Base-by-base conservation (phyloP, 2,797 vertebrate genomes). In the Todus mexicanus region DNA sequence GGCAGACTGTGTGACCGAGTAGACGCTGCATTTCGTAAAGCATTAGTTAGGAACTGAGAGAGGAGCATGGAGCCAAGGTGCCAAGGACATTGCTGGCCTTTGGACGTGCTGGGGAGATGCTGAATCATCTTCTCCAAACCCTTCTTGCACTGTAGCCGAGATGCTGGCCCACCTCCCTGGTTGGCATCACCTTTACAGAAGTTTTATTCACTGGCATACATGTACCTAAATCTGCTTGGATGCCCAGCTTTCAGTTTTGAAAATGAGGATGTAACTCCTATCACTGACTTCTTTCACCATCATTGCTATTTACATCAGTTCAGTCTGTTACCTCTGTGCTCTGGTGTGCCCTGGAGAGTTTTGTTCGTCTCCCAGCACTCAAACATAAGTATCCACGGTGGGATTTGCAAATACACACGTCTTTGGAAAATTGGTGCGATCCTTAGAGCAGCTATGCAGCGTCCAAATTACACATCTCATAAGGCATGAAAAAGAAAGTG, bases 401-500 rank as follows among this genome's bases (percentile, higher is more conserved):
- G 92, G 93, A 76, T 89, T 95, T 95, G 89, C 84, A 89, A 83
- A 89, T 91, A 85, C 72, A 89, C 59, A 22, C 7, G 8, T 93
- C 75, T 93, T 91, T 0, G 7, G 70, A 95, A 94, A 93, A 94
- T 37, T 76, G 79, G 80, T 80, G 70, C 77, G 78, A 75, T 83
- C 64, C 84, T 94, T 82, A 42, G 15, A 93, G 89, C 72, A 84
- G 84, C 92, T 95, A 72, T 78, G 63, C 84, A 93, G 92, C 76
- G 84, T 95, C 87, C 84, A 68, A 87, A 94, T 87, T 84, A 54
- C 80, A 77, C 81, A 80, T 95, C 74, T 95, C 88, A 53, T 81
- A 95, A 94, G 83, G 70, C 89, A 94, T 78, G 82, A 61, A 83
- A 92, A 87, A 82, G 91, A 88, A 94, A 93, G 88, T 87, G 94